Evolutionary conservation across 2,888 invertebrate genomes (phyloP), one percentile per base, ranked within the genome.

Genomic region (Gymnoscelis rufifasciata): DNA sequence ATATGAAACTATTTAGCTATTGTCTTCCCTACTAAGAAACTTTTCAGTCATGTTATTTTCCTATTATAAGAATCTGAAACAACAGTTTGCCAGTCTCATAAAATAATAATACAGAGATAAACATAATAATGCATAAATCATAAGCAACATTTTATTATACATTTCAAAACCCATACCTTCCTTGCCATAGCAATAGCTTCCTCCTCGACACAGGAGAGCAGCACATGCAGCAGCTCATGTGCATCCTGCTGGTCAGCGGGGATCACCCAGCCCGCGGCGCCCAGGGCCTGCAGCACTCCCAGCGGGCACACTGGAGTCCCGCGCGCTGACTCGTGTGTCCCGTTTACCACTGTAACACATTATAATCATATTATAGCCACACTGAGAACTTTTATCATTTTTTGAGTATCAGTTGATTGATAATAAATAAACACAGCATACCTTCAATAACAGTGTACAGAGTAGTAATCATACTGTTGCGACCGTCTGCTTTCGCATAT

Each of bases 241-340:
- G 97, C 95, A 82, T 98, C 98, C 78, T 97, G 94, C 83, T 98
- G 96, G 56, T 96, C 96, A 13, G 93, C 91, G 0, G 96, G 93
- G 59, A 97, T 95, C 36, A 94, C 93, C 97, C 97, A 97, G 10
- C 95, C 93, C 0, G 94, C 90, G 1, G 91, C 88, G 13, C 93
- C 88, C 4, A 97, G 84, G 0, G 95, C 93, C 51, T 93, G 91
- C 54, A 96, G 90, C 7, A 96, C 93, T 1, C 89, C 89, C 30
- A 89, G 72, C 0, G 89, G 89, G 43, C 89, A 89, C 23, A 89
- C 89, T 0, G 89, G 83, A 0, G 89, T 89, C 47, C 91, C 91
- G 8, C 93, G 89, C 1, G 93, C 89, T 0, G 91, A 90, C 42
- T 90, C 91, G 64, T 93, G 93, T 0, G 92, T 93, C 54, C 94